Evolutionary conservation across 2,888 invertebrate genomes (phyloP).

Genomic region (Phaonia tiefii): DNA sequence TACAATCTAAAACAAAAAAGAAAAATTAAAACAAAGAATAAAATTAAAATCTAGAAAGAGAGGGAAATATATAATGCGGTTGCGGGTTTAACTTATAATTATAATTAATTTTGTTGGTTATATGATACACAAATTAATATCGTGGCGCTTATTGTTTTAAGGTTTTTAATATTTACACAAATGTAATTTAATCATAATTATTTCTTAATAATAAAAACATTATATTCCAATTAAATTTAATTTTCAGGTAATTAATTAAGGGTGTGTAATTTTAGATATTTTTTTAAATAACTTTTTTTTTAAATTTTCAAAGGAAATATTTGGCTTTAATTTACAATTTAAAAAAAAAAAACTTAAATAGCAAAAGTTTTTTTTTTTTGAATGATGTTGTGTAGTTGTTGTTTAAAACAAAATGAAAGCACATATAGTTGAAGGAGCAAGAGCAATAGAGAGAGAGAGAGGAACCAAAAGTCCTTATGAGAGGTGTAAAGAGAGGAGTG

Average conservation of each 20-base stretch:
- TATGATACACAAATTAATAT: constrained; percentile 32
- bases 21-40: constrained; percentile 28
- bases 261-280: constrained; percentile 50
- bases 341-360: constrained; percentile 64
- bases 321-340: constrained; percentile 66
- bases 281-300: constrained; percentile 28
- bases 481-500: background rate
- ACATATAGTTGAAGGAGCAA: constrained; percentile 1
- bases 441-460: background rate
- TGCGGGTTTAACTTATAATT: constrained; percentile 28
- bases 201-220: constrained; percentile 46
- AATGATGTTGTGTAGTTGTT: background rate
- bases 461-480: background rate
- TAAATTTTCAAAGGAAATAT: constrained; percentile 52
- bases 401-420: constrained; percentile 39
- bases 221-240: constrained; percentile 49
- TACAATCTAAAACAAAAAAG: constrained; percentile 40
- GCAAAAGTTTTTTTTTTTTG: constrained; percentile 38
- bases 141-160: background rate
- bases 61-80: background rate
- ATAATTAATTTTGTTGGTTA: constrained; percentile 15
- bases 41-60: background rate
- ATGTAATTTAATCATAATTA: constrained; percentile 6
- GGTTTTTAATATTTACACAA: background rate
- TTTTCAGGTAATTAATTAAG: constrained; percentile 63